phyloP scores from a whole-genome alignment of 2,797 vertebrate species.

The Ctenosaura bakeri region DNA sequence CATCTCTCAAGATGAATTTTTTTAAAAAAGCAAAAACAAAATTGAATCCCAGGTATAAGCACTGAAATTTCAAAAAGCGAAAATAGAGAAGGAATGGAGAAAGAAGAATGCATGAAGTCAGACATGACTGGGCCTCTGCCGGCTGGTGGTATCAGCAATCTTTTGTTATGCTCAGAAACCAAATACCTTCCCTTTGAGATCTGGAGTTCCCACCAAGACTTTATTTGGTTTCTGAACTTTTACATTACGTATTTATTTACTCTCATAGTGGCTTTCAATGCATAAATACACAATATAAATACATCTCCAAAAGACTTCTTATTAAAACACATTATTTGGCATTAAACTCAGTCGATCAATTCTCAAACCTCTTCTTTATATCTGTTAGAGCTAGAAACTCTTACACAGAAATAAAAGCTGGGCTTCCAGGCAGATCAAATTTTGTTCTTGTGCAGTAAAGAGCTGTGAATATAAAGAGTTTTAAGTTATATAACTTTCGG shows the following conservation, averaged over 20 bases:
- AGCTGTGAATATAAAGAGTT: neutral
- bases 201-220: neutral
- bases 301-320: neutral
- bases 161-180: neutral
- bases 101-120: neutral
- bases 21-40: too few relatives aligned
- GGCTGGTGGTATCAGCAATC: neutral
- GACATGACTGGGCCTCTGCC: neutral
- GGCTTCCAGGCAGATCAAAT: neutral
- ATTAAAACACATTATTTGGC: neutral
- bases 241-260: neutral
- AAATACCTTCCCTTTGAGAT: neutral
- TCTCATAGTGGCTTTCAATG: neutral
- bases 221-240: neutral
- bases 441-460: neutral
- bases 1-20: too few relatives aligned
- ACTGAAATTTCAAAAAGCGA: neutral
- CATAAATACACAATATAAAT: neutral
- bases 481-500: neutral
- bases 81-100: neutral
- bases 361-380: neutral
- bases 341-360: neutral
- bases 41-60: too few relatives aligned
- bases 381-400: neutral
- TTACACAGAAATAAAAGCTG: neutral